Percentiles rank a stretch among this genome's conserved stretches.
phyloP scores from a whole-genome alignment of 2,113 vertebrate species.

The Pimephales promelas region DNA sequence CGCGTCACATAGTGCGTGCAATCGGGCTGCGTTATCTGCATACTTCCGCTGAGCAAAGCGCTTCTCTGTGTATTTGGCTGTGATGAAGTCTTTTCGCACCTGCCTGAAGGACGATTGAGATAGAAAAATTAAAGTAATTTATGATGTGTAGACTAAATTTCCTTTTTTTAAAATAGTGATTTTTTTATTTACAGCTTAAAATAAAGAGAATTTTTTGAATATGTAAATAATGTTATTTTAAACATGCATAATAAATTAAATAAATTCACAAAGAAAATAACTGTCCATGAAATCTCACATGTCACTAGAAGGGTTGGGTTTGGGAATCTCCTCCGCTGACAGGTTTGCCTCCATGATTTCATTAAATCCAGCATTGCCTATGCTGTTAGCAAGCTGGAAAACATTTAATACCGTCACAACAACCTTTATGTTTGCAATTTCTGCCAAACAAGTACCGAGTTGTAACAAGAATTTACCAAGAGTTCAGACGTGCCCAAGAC shows the following conservation, averaged over 20 bases:
- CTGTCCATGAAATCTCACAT: slow-evolving; percentile 79
- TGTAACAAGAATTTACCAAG: slow-evolving; percentile 78
- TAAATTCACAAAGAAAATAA: too few species aligned
- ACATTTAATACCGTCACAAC: slow-evolving; percentile 9
- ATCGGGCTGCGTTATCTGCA: slow-evolving; percentile 70
- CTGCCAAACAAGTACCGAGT: neutral
- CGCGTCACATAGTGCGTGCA: slow-evolving; percentile 85
- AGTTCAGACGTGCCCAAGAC: slow-evolving; percentile 95
- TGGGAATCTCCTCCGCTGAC: slow-evolving; percentile 79
- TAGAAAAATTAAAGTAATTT: neutral
- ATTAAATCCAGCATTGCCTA: slow-evolving; percentile 95
- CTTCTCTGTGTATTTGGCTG: slow-evolving; percentile 93
- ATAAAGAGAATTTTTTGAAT: too few species aligned
- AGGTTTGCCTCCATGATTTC: slow-evolving; percentile 94
- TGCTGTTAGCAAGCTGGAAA: slow-evolving; percentile 92
- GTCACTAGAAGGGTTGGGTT: slow-evolving; percentile 88
- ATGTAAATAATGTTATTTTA: neutral
- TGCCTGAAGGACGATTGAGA: slow-evolving; percentile 76
- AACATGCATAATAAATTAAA: neutral
- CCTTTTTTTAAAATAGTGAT: too few species aligned
- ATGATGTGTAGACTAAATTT: neutral
- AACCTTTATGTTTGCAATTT: neutral
- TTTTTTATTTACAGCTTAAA: neutral
- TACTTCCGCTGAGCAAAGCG: slow-evolving; percentile 81
- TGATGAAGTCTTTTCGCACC: slow-evolving; percentile 94